These are phyloP conservation scores for Phengaris arion DNA, from an alignment of 2,888 invertebrate genomes.

Conservation along the genomic window DNA sequence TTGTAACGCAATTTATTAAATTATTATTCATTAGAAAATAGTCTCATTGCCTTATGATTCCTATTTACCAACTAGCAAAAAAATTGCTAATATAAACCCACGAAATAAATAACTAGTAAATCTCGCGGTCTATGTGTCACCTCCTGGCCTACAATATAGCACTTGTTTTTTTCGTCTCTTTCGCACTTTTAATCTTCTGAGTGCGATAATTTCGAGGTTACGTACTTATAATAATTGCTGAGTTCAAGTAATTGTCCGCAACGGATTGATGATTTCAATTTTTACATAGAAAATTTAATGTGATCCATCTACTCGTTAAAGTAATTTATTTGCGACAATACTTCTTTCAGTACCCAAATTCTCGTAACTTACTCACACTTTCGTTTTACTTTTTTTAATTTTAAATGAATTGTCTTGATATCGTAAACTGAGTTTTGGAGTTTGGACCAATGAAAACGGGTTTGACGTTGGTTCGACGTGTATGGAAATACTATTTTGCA, in stretches of 20 bases:
- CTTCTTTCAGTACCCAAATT: too few relatives aligned
- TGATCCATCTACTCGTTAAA: neutral
- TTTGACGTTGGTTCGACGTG: too few relatives aligned
- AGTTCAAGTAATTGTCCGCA: slow-evolving; percentile 28
- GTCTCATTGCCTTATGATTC: too few relatives aligned
- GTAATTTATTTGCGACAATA: neutral
- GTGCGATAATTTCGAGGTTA: slow-evolving; percentile 30
- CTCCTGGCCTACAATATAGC: slow-evolving; percentile 1
- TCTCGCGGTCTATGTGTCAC: neutral
- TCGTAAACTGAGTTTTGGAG: too few relatives aligned
- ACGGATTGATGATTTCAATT: slow-evolving; percentile 21
- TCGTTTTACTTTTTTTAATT: too few relatives aligned
- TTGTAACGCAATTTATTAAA: neutral
- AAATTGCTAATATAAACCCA: neutral
- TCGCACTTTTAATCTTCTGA: slow-evolving; percentile 31
- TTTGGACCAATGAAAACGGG: too few relatives aligned
- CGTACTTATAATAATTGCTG: slow-evolving; percentile 27
- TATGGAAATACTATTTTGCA: too few relatives aligned
- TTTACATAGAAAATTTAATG: slow-evolving; percentile 12
- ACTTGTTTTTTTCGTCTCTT: slow-evolving; percentile 25
- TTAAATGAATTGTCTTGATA: too few relatives aligned
- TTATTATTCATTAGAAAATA: neutral
- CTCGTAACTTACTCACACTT: too few relatives aligned
- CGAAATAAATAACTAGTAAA: neutral
- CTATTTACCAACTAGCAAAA: too few relatives aligned